A percentile compares a stretch with the other conserved stretches of the same genome.
Conservation (phyloP, 2,113 vertebrate species). For the Dromiciops gliroides region DNA sequence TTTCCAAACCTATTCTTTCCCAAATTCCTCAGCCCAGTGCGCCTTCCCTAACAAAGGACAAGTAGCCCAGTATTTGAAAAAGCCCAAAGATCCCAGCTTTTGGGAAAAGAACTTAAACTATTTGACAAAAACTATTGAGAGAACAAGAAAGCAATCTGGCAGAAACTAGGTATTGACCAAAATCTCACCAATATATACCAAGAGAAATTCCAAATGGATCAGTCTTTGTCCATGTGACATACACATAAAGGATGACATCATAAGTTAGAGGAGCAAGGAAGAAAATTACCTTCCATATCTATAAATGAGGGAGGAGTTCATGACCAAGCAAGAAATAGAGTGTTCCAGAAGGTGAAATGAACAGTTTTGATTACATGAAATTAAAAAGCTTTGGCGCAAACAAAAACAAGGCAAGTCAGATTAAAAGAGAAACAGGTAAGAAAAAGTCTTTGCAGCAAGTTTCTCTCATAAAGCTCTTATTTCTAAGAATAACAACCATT, state of each 20-base stretch:
- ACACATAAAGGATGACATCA: not conserved
- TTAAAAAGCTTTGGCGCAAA: not conserved
- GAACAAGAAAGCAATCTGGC: no score
- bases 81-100: no score
- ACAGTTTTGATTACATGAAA: not conserved
- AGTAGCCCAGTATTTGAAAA: no score
- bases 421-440: not conserved
- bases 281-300: not conserved
- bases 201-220: no score
- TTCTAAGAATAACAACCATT: not conserved
- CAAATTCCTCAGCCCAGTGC: no score
- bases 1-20: no score
- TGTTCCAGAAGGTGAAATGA: not conserved
- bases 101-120: no score
- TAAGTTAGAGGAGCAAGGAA: not conserved
- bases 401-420: not conserved
- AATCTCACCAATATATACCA: no score
- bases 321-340: not conserved
- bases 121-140: no score
- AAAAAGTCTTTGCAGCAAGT: not conserved
- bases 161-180: no score
- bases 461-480: not conserved
- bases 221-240: no score
- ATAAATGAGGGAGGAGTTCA: not conserved
- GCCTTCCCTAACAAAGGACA: no score